Percentiles rank a stretch among this genome's conserved stretches.
Evolutionary conservation across 2,113 vertebrate species (phyloP).

Genomic region (Myxocyprinus asiaticus): DNA sequence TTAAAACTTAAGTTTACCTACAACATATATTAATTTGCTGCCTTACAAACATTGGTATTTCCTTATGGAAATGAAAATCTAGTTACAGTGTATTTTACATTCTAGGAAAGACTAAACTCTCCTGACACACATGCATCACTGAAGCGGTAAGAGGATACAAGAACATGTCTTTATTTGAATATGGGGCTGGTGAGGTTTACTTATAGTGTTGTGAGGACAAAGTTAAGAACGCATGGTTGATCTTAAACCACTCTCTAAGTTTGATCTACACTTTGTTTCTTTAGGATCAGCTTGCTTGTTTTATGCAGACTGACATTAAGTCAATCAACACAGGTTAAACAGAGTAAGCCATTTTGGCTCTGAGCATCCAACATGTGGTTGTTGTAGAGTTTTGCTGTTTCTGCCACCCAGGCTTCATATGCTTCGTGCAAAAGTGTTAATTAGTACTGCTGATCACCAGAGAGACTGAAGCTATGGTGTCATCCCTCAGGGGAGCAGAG

Average conservation of each 20-base stretch:
- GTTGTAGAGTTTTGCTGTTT: no score
- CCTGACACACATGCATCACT: neutral
- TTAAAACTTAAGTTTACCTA: no score
- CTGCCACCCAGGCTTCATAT: neutral
- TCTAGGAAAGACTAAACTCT: constrained; percentile 8
- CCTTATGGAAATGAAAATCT: no score
- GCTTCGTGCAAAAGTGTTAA: neutral
- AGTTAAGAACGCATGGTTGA: neutral
- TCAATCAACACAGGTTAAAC: neutral
- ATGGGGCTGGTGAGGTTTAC: constrained; percentile 25
- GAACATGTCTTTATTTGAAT: constrained; percentile 42
- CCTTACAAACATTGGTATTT: no score
- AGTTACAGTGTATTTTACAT: no score
- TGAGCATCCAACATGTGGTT: neutral
- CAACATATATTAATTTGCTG: no score
- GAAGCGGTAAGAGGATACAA: constrained; percentile 28
- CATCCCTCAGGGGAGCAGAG: constrained; percentile 17
- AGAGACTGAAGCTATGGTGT: neutral
- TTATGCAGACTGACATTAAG: neutral
- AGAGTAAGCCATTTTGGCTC: neutral
- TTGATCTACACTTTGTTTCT: neutral
- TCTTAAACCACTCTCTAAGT: neutral
- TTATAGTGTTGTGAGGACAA: constrained; percentile 15
- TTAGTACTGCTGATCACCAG: constrained; percentile 11
- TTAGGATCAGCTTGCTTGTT: constrained; percentile 6